Percentiles rank a stretch among this genome's conserved stretches.
Conservation (phyloP, 2,888 invertebrate genomes). For the Conus canariensis region DNA sequence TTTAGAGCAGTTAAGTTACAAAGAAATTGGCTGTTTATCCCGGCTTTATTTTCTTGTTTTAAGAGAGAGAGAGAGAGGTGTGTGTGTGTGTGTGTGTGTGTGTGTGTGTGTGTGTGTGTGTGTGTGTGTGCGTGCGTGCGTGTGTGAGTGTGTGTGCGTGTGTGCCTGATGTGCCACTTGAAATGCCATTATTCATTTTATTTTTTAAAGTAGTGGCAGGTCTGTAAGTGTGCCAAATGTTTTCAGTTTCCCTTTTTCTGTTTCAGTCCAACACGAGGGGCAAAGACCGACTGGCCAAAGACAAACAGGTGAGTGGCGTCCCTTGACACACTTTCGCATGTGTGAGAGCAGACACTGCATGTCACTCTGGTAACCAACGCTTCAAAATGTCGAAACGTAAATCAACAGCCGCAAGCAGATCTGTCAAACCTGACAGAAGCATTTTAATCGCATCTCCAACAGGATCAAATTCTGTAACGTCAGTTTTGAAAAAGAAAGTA, state of each 20-base stretch:
- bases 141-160: too few species aligned
- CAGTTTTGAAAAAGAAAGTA: constrained; percentile 56
- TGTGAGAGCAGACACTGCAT: neutral
- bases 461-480: neutral
- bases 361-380: constrained; percentile 8
- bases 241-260: neutral
- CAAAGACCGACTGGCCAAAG: constrained; percentile 32
- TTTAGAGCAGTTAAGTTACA: too few species aligned
- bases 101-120: too few species aligned
- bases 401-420: neutral
- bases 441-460: constrained; percentile 49
- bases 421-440: constrained; percentile 50
- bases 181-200: neutral
- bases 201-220: neutral
- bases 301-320: constrained; percentile 43
- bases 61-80: too few species aligned
- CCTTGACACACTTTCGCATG: constrained; percentile 26
- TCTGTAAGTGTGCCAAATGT: too few species aligned
- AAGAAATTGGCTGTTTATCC: too few species aligned
- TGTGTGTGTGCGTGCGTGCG: too few species aligned
- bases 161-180: too few species aligned
- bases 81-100: too few species aligned
- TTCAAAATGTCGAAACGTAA: constrained; percentile 24
- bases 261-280: constrained; percentile 43
- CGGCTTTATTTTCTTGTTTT: too few species aligned